These are phyloP conservation scores for Xenopus petersii DNA, from an alignment of 2,797 vertebrate species.

Conservation along the genomic window DNA sequence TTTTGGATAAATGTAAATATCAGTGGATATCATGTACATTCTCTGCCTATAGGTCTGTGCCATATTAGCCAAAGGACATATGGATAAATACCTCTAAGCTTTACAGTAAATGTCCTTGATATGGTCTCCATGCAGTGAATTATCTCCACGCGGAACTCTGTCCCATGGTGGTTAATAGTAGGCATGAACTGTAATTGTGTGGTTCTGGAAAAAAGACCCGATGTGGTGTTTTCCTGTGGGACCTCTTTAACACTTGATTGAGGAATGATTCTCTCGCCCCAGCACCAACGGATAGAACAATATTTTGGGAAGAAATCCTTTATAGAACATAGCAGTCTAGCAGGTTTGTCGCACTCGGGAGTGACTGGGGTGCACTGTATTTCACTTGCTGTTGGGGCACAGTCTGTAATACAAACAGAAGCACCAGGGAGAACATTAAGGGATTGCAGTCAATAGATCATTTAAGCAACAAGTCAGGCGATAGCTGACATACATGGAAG, in stretches of 20 bases:
- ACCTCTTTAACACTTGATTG: neutral
- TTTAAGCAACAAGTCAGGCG: no score
- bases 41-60: no score
- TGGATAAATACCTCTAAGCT: no score
- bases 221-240: neutral
- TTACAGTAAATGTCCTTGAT: no score
- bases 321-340: constrained; percentile 16
- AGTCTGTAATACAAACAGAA: neutral
- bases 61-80: no score
- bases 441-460: no score
- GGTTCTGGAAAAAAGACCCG: constrained; percentile 13
- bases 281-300: constrained; percentile 30
- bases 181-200: constrained; percentile 25
- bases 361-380: neutral
- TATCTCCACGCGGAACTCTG: constrained; percentile 26
- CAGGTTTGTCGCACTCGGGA: neutral
- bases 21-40: rapidly evolving
- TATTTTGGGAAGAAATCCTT: constrained; percentile 5
- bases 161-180: constrained; percentile 14
- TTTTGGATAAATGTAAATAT: no score
- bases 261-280: neutral
- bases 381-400: neutral
- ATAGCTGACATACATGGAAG: no score
- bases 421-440: no score
- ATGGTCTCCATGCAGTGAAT: constrained; percentile 4